These are phyloP conservation scores for Xenopus laevis DNA, from an alignment of 2,113 vertebrate species.

Conservation along the genomic window DNA sequence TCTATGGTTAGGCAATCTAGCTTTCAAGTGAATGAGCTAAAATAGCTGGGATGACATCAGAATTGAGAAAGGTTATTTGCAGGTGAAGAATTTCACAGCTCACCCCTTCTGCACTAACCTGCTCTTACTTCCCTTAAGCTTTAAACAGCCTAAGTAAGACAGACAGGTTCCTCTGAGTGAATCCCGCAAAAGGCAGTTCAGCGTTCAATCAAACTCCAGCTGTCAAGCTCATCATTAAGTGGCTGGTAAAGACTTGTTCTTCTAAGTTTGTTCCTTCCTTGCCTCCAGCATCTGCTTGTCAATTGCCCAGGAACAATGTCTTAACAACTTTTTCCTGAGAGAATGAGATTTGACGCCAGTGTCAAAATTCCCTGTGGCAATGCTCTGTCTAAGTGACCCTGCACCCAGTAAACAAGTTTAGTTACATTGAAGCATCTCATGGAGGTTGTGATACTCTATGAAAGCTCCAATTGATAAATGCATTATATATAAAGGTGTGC, in stretches of 20 bases:
- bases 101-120: conserved; percentile 31
- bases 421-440: neutral
- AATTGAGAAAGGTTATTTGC: conserved; percentile 29
- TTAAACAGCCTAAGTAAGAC: neutral
- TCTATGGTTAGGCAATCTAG: neutral
- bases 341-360: conserved; percentile 5
- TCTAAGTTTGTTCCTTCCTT: conserved; percentile 37
- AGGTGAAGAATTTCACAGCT: conserved; percentile 38
- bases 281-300: conserved; percentile 30
- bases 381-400: neutral
- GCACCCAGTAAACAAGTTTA: neutral
- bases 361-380: conserved; percentile 19
- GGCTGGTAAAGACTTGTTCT: conserved; percentile 44
- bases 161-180: conserved; percentile 19
- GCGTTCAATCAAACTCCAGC: conserved; percentile 2
- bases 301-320: conserved; percentile 34
- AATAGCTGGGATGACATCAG: conserved; percentile 11
- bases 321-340: conserved; percentile 27
- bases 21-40: neutral
- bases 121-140: conserved; percentile 9
- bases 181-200: conserved; percentile 30
- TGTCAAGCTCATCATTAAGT: conserved; percentile 38
- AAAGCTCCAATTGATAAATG: no score
- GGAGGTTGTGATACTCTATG: neutral
- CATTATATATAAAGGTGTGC: no score